Base-by-base conservation (phyloP, 2,797 vertebrate species). In the Molossus alvarezi region DNA sequence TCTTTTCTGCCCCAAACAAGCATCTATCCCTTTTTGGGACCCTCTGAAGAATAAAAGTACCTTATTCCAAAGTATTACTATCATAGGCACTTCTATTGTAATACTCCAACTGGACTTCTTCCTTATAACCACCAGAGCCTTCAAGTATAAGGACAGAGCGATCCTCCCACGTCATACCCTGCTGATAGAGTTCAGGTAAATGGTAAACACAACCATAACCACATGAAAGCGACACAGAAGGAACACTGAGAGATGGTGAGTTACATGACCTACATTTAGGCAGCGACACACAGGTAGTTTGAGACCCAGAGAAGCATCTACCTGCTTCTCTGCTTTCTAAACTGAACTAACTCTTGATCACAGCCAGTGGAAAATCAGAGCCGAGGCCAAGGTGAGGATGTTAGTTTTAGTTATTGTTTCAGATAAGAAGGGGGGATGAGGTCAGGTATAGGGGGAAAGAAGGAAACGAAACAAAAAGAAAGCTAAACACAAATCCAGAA, bases 81-180 rank as follows among this genome's bases (percentile, higher is more conserved):
- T 69, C 33, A 1, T 18, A 94, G 57, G 2, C n/a, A 13, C 80
- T 92, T 86, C 82, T 90, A 73, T 93, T 79, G 27, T 29, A 79
- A 83, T 69, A 10, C 45, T 96, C 92, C 62, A 87, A 73, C 48
- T 71, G 80, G 33, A 67, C 79, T 62, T 93, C 65, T 88, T 84
- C 13, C n/a, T 60, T 88, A 25, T 37, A 92, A 64, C 41, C 62
- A 81, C 29, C 48, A 88, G 33, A 67, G 57, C 73, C 73, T 87
- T 75, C 81, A 81, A 33, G 71, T 45, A 27, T 18, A 79, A 20
- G 14, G 17, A 65, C 37, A 69, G 51, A 96, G 69, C 11, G 72
- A 73, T 3, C 57, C 37, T 71, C 33, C 58, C 62, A 90, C 7
- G 1, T 45, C 65, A 88, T 20, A 90, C 48, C 20, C 73, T 41